These are phyloP conservation scores for Trissolcus japonicus DNA, from an alignment of 2,888 invertebrate genomes.

Conservation along the genomic window DNA sequence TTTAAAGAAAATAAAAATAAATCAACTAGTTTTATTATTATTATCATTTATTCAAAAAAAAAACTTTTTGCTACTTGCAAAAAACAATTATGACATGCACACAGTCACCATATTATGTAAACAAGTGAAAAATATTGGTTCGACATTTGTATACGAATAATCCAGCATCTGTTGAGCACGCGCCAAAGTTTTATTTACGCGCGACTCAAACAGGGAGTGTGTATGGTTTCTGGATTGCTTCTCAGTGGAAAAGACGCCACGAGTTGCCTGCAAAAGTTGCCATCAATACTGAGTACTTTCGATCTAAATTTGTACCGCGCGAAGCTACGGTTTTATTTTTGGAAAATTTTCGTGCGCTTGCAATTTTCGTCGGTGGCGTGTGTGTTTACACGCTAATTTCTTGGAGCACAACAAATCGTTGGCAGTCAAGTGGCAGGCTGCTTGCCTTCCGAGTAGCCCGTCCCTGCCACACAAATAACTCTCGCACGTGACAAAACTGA, in stretches of 20 bases:
- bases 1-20: too few species aligned
- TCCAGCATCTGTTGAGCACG: conserved; percentile 48
- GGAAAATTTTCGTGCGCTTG: conserved; percentile 16
- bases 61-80: not conserved
- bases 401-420: conserved; percentile 47
- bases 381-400: conserved; percentile 49
- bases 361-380: conserved; percentile 25
- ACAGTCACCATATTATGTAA: conserved; percentile 25
- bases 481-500: conserved; percentile 47
- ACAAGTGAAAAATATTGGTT: conserved; percentile 30
- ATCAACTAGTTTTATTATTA: too few species aligned
- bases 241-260: conserved; percentile 25
- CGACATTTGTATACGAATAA: conserved; percentile 36
- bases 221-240: conserved; percentile 45
- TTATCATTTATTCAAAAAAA: too few species aligned
- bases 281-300: conserved; percentile 28
- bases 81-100: not conserved
- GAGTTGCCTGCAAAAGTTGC: not conserved
- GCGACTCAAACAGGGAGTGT: conserved; percentile 19
- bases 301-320: conserved; percentile 38
- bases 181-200: conserved; percentile 43
- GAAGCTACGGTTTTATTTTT: conserved; percentile 26
- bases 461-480: conserved; percentile 31
- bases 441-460: conserved; percentile 33
- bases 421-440: conserved; percentile 38